Evolutionary conservation across 2,888 invertebrate species (phyloP), one percentile per base, ranked within the genome.

Genomic region (Anoplius nigerrimus): DNA sequence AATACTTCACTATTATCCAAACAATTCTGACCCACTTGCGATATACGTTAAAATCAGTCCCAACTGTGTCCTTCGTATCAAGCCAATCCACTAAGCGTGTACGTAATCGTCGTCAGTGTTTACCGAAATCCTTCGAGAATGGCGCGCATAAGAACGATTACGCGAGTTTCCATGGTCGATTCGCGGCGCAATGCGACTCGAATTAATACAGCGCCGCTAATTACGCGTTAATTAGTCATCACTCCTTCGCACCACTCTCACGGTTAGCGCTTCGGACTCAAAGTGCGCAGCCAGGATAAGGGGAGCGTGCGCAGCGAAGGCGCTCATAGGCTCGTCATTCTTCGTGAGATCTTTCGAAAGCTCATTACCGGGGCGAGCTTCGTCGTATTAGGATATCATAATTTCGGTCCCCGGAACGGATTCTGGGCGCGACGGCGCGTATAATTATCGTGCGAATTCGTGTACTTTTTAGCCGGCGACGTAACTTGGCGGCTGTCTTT

Each of bases 361-460:
- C 22, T 24, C 18, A 34, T 56, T 48, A 20, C 58, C 6, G 11
- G 42, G 59, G 42, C 21, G 34, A n/a, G n/a, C 24, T 56, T 15
- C 65, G 54, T 58, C 34, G 21, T 54, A 52, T 45, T 56, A 53
- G 60, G 56, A 56, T 71, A 68, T 63, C 60, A 69, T 60, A 60
- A 67, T 68, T 68, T 57, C n/a, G 18, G 63, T 20, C 58, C 54
- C 11, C 4, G 55, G 60, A 16, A 55, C 34, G 16, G 4, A 16
- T 27, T n/a, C n/a, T 13, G 48, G n/a, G 18, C 22, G 55, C 27
- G 27, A 27, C 16, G 22, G 16, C 16, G 55, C 24, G 27, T 55
- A 13, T 82, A 84, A 87, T 85, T 85, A 82, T 81, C 82, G 81
- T 82, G 83, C 81, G 80, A 85, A 83, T 85, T 84, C 81, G 81